phyloP scores from a whole-genome alignment of 53 echinoderm and acorn worm species.

The Echinometra lucunter region DNA sequence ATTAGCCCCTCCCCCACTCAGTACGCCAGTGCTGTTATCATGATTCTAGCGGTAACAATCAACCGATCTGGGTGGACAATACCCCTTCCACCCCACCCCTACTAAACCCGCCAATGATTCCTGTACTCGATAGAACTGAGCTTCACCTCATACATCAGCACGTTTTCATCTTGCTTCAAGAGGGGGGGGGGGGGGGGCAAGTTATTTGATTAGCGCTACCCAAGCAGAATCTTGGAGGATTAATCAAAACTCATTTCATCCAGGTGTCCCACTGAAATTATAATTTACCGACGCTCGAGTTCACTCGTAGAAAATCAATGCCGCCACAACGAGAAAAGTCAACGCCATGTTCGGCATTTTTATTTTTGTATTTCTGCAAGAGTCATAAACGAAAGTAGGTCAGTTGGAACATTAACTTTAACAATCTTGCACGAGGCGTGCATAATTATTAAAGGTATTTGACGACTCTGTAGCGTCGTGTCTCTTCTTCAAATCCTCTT shows the following conservation, averaged over 20 bases:
- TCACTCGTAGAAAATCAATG: not conserved
- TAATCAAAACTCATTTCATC: constrained; percentile 45
- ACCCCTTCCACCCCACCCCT: too few species aligned
- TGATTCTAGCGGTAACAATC: too few species aligned
- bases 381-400: constrained; percentile 32
- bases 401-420: constrained; percentile 44
- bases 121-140: not conserved
- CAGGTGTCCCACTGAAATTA: constrained; percentile 56
- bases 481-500: not conserved
- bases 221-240: constrained; percentile 32
- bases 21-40: too few species aligned
- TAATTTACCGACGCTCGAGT: constrained; percentile 29
- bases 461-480: not conserved
- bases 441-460: not conserved
- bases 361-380: not conserved
- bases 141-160: not conserved
- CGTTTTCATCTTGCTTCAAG: not conserved
- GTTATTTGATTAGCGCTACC: constrained; percentile 33
- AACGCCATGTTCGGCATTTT: not conserved
- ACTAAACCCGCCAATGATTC: not conserved
- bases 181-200: constrained; percentile 1
- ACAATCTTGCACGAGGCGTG: constrained; percentile 22
- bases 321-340: not conserved
- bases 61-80: too few species aligned
- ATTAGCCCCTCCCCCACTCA: too few species aligned